Percentiles rank a stretch among this genome's conserved stretches.
These are phyloP conservation scores for Kryptolebias ocellatus DNA, from an alignment of 2,797 vertebrate species.

Conservation along the genomic window DNA sequence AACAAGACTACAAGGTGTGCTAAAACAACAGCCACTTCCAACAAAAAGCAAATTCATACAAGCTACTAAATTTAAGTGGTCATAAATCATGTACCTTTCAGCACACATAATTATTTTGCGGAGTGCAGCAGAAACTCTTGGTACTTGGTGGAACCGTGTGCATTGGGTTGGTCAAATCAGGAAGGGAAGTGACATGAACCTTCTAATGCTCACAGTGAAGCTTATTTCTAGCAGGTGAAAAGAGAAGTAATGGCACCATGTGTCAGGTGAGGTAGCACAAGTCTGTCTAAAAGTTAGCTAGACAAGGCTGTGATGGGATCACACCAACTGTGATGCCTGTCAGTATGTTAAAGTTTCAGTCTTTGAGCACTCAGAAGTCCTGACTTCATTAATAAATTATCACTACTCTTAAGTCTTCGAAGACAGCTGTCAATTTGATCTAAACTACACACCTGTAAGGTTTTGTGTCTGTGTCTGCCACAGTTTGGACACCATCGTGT, in stretches of 20 bases:
- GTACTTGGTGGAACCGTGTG: neutral
- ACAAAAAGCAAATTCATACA: constrained; percentile 33
- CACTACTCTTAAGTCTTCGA: neutral
- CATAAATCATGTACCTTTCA: constrained; percentile 55
- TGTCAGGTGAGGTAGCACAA: constrained; percentile 11
- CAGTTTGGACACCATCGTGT: neutral
- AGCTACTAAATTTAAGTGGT: constrained; percentile 46
- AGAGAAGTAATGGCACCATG: neutral
- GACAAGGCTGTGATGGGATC: constrained; percentile 1
- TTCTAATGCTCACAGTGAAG: constrained; percentile 5
- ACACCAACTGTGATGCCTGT: neutral
- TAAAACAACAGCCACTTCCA: constrained; percentile 25
- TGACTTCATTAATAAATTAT: neutral
- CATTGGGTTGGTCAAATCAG: constrained; percentile 3
- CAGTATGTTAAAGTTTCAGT: neutral
- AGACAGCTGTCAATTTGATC: neutral
- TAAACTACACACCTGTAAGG: neutral
- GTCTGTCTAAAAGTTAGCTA: constrained; percentile 13
- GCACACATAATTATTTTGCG: constrained; percentile 23
- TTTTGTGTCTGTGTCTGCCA: neutral
- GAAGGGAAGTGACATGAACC: constrained; percentile 2
- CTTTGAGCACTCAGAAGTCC: neutral
- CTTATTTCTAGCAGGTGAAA: constrained; percentile 6
- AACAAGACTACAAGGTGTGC: constrained; percentile 68
- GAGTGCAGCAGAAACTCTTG: constrained; percentile 12